A percentile compares a stretch with the other conserved stretches of the same genome.
Conservation (phyloP, 2,888 invertebrate species). For the Trypoxylon attenuatum region DNA sequence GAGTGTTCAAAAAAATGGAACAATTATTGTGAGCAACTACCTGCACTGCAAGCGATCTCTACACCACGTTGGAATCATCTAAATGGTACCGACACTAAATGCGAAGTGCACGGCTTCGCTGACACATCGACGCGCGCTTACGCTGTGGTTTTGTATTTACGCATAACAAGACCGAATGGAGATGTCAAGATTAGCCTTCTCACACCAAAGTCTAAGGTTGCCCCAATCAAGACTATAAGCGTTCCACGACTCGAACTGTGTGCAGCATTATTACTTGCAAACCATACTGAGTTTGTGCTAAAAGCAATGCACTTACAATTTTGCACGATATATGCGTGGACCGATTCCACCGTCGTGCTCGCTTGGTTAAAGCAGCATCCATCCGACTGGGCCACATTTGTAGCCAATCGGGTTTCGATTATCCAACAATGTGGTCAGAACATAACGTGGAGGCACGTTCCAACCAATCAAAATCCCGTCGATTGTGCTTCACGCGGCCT, state of each 20-base stretch:
- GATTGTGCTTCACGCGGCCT: conserved; percentile 1
- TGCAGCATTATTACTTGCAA: neutral
- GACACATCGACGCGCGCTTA: neutral
- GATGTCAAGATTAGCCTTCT: neutral
- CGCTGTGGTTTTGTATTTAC: neutral
- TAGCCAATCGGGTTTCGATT: neutral
- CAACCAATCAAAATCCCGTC: neutral
- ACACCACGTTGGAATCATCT: too few species aligned
- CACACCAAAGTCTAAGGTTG: conserved; percentile 1
- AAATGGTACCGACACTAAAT: too few species aligned
- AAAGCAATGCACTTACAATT: too few species aligned
- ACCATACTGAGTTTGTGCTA: too few species aligned
- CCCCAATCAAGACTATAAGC: neutral
- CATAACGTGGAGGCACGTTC: neutral
- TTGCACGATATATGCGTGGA: neutral
- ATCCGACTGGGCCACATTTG: neutral
- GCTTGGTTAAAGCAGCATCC: neutral
- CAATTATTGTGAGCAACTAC: too few species aligned
- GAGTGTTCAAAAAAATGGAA: too few species aligned
- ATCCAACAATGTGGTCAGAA: neutral
- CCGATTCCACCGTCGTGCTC: neutral
- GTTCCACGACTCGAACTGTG: neutral
- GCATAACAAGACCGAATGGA: neutral
- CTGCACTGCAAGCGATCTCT: too few species aligned
- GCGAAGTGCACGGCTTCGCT: neutral